Evolutionary conservation across 1,140 invertebrate species (phyloP).

Genomic region (Drosophila sulfurigaster): DNA sequence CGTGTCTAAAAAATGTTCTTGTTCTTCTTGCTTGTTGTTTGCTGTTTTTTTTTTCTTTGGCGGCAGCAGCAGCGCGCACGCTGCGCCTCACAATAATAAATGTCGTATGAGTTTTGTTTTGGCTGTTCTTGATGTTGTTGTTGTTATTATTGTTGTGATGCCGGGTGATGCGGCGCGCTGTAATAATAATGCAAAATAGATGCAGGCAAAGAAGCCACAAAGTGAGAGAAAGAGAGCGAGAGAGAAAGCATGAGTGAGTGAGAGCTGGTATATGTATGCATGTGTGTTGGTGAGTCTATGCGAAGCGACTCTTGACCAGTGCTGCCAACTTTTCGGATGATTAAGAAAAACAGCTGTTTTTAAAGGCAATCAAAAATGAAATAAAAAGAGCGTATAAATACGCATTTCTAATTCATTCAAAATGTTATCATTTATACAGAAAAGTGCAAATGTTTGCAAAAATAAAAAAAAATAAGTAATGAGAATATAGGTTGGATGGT

Average conservation of each 20-base stretch:
- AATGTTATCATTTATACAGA: too few species aligned
- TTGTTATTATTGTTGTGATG: conserved; percentile 34
- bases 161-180: conserved; percentile 46
- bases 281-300: conserved; percentile 14
- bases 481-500: too few species aligned
- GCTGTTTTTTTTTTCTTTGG: conserved; percentile 15
- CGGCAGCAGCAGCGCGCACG: conserved; percentile 46
- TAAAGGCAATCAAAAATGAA: too few species aligned
- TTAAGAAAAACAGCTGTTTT: too few species aligned
- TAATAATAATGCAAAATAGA: conserved; percentile 54
- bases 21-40: conserved; percentile 1
- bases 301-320: conserved; percentile 8
- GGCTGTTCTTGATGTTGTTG: conserved; percentile 19
- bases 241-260: conserved; percentile 45
- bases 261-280: conserved; percentile 12
- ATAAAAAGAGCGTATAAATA: too few species aligned
- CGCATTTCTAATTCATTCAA: too few species aligned
- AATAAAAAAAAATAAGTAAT: too few species aligned
- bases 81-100: conserved; percentile 48
- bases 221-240: conserved; percentile 24
- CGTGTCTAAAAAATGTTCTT: conserved; percentile 30
- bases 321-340: too few species aligned
- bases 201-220: conserved; percentile 28
- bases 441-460: too few species aligned
- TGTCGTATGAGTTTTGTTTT: conserved; percentile 32